Percentiles rank a stretch among this genome's conserved stretches.
Conservation (phyloP, 2,797 vertebrate species). For the Spea hammondii region DNA sequence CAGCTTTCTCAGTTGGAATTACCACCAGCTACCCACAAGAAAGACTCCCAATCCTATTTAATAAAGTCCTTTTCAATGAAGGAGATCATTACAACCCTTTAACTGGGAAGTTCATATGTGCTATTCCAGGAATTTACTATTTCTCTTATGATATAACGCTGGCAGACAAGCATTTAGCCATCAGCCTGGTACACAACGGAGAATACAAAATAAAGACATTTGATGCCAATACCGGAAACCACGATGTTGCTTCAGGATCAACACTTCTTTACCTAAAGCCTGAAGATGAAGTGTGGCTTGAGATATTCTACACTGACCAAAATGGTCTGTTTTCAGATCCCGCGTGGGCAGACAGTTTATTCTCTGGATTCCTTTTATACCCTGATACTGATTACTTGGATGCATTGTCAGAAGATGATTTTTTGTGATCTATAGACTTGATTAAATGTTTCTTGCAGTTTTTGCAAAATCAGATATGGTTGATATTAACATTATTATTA, state of each 20-base stretch:
- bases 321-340: conserved; percentile 94
- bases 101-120: conserved; percentile 92
- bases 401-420: conserved; percentile 79
- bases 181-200: conserved; percentile 90
- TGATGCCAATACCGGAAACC: conserved; percentile 95
- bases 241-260: conserved; percentile 92
- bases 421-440: conserved; percentile 56
- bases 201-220: conserved; percentile 92
- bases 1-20: conserved; percentile 94
- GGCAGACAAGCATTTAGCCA: conserved; percentile 94
- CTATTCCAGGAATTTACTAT: conserved; percentile 92
- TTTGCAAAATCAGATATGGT: no score
- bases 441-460: no score
- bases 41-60: conserved; percentile 87
- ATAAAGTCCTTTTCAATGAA: conserved; percentile 93
- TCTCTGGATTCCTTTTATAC: conserved; percentile 95
- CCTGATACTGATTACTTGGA: conserved; percentile 92
- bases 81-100: conserved; percentile 88
- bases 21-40: conserved; percentile 94
- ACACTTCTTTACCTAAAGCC: conserved; percentile 89
- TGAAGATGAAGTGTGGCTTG: conserved; percentile 96
- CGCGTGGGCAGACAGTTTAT: conserved; percentile 92
- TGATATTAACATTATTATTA: no score
- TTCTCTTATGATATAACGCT: conserved; percentile 97
- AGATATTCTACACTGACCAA: conserved; percentile 94